Evolutionary conservation across 2,888 invertebrate genomes (phyloP), one percentile per base, ranked within the genome.

Genomic region (Tinea pellionella): DNA sequence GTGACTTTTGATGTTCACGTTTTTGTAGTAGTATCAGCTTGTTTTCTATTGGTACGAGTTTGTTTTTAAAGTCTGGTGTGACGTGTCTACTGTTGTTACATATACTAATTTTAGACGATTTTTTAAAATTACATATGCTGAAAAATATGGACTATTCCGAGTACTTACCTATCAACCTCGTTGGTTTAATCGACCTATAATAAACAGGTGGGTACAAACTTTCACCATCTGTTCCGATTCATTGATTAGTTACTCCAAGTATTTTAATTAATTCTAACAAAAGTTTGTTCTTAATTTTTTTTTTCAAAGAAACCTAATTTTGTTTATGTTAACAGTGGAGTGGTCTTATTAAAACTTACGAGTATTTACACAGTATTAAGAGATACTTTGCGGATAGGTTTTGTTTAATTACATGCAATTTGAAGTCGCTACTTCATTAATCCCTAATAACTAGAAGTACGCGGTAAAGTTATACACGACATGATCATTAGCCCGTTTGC

Each of bases 211-310:
- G n/a, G 47, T 16, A 47, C 13, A 16, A 16, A 47, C 47, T 47
- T 47, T 47, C 47, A 16, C 47, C 47, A 16, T 16, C 47, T 9
- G 47, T 47, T 47, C 15, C 47, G 47, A 47, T 47, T 16, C 47
- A 47, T 47, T 47, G 47, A 47, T 47, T n/a, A n/a, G n/a, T n/a
- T 47, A 47, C 47, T 47, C 6, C 47, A 47, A 47, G 15, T 47
- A 47, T 47, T 47, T 47, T 47, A 47, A 47, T 47, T 47, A 47
- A 47, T 15, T 47, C 47, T 47, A 47, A 47, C n/a, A 47, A 13
- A 41, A 12, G 41, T 13, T 41, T 41, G 13, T 24, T 24, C 2
- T 3, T 24, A 24, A 24, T 24, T 24, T 24, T 24, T 24, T 24
- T 24, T 24, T 24, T 24, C 6, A 6, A 3, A 3, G 24, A 24